Percentiles rank a stretch among this genome's conserved stretches.
These are phyloP conservation scores for Crossaster papposus DNA, from an alignment of 53 echinoderm and acorn worm species.

Conservation along the genomic window DNA sequence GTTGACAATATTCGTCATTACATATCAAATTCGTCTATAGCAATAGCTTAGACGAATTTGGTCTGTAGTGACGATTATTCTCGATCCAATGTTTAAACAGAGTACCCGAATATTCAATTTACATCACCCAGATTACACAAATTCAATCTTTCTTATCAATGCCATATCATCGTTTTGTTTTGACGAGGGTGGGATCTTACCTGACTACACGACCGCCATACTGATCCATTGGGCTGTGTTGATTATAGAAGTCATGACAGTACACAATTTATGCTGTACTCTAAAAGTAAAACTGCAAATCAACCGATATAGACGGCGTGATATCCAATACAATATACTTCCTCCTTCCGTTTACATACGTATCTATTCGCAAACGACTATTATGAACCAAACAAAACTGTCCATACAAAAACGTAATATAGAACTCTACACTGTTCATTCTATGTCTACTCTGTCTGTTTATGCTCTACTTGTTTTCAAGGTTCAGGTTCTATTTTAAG, in stretches of 20 bases:
- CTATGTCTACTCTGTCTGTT: background rate
- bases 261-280: background rate
- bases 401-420: background rate
- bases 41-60: no score
- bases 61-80: no score
- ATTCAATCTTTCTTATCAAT: no score
- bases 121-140: no score
- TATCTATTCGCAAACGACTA: background rate
- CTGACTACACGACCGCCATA: no score
- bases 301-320: background rate
- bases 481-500: constrained; percentile 39
- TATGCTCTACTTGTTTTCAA: constrained; percentile 44
- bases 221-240: background rate
- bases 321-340: constrained; percentile 5
- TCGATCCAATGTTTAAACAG: no score
- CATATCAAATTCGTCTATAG: no score
- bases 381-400: background rate
- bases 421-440: constrained; percentile 1
- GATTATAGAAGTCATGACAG: background rate
- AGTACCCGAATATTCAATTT: no score
- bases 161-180: no score
- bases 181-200: no score
- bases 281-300: background rate
- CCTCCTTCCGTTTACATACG: constrained; percentile 16
- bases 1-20: no score